Conservation (phyloP, 2,113 vertebrate species). For the Hassar affinis region DNA sequence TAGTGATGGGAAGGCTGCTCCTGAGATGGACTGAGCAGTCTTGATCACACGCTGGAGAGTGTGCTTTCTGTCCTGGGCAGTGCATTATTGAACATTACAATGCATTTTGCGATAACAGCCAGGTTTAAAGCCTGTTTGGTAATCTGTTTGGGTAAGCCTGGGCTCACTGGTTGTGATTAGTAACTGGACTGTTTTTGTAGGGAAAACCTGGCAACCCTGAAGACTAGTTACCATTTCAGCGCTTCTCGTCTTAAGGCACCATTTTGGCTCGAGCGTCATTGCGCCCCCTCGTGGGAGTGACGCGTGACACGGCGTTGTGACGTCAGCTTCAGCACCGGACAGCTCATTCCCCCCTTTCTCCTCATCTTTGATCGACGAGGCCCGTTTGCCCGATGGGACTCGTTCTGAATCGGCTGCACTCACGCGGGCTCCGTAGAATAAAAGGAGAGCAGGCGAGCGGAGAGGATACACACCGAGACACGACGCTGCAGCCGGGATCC, state of each 20-base stretch:
- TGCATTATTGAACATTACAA: too few species aligned
- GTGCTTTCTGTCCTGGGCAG: too few species aligned
- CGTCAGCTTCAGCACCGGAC: slow-evolving; percentile 77
- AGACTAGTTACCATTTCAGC: slow-evolving; percentile 1
- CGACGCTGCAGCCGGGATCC: slow-evolving; percentile 7
- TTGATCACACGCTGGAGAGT: too few species aligned
- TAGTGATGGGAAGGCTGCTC: too few species aligned
- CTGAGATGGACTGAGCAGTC: too few species aligned
- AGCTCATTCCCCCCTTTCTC: slow-evolving; percentile 62
- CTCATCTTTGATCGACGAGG: slow-evolving; percentile 57
- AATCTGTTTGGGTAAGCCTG: too few species aligned
- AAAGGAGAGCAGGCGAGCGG: slow-evolving; percentile 47
- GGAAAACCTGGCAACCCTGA: background rate
- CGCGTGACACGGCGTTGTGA: slow-evolving; percentile 63
- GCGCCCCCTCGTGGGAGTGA: slow-evolving; percentile 64
- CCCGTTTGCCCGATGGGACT: slow-evolving; percentile 70
- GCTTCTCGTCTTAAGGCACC: slow-evolving; percentile 14
- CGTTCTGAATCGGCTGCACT: slow-evolving; percentile 60
- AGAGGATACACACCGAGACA: slow-evolving; percentile 47
- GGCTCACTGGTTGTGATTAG: too few species aligned
- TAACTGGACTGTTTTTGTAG: background rate
- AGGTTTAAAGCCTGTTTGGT: too few species aligned
- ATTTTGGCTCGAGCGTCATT: background rate
- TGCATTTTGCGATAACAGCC: too few species aligned
- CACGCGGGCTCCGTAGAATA: slow-evolving; percentile 49